Percentiles rank a stretch among this genome's conserved stretches.
Conservation (phyloP, 2,888 invertebrate genomes). For the Lasius fuliginosus region DNA sequence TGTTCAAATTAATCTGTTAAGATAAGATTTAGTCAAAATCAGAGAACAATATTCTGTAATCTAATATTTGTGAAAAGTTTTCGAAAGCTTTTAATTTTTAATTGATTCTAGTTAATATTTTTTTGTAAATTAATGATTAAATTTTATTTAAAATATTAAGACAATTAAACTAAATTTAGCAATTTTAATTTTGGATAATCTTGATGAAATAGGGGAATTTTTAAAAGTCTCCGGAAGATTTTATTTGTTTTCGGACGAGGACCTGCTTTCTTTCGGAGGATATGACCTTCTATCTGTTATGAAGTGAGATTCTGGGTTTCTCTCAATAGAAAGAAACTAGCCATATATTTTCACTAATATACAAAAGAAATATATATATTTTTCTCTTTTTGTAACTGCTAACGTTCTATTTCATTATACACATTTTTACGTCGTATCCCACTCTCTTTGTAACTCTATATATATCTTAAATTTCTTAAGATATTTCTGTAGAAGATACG, state of each 20-base stretch:
- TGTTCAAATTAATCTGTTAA: constrained; percentile 18
- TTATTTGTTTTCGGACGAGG: background rate
- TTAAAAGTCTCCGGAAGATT: background rate
- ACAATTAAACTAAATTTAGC: background rate
- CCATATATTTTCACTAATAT: constrained; percentile 55
- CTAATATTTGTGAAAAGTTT: constrained; percentile 15
- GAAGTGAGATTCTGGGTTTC: constrained; percentile 51
- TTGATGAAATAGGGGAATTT: background rate
- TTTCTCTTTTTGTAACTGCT: constrained; percentile 1
- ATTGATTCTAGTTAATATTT: background rate
- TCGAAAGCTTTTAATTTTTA: background rate
- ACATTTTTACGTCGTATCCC: background rate
- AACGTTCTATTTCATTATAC: background rate
- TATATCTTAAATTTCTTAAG: background rate
- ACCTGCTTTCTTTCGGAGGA: background rate
- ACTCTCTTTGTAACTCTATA: background rate
- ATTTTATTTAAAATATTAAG: constrained; percentile 17
- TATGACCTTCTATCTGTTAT: constrained; percentile 20
- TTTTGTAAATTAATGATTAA: background rate
- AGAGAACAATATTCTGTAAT: background rate
- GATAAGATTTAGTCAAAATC: constrained; percentile 2
- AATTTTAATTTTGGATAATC: background rate
- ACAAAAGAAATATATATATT: constrained; percentile 15
- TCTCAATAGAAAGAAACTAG: constrained; percentile 41
- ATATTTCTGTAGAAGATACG: background rate